A percentile compares a stretch with the other conserved stretches of the same genome.
phyloP scores from a whole-genome alignment of 2,888 invertebrate genomes.

The Pelosia muscerda region DNA sequence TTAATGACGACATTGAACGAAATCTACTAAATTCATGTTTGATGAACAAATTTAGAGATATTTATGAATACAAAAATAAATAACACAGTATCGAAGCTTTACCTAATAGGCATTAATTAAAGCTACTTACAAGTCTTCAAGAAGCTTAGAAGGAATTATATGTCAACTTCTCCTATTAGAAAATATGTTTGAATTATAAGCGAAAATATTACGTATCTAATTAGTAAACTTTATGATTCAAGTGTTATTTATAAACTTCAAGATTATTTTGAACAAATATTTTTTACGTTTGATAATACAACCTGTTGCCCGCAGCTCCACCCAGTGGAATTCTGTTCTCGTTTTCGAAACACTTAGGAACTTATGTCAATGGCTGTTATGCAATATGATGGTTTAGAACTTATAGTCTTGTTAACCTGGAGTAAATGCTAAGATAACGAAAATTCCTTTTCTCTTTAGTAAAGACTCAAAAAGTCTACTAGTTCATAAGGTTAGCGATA shows the following conservation, averaged over 20 bases:
- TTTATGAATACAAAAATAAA: neutral
- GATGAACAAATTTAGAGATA: too few species aligned
- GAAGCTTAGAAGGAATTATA: neutral
- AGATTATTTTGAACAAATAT: neutral
- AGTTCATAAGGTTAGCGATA: too few species aligned
- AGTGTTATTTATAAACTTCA: neutral
- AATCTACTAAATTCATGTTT: neutral
- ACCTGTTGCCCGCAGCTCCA: too few species aligned
- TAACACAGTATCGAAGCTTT: neutral
- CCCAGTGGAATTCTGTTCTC: too few species aligned
- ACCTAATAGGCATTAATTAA: neutral
- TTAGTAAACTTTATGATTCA: conserved; percentile 3
- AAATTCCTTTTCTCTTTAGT: too few species aligned
- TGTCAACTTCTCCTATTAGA: neutral
- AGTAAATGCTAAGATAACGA: too few species aligned
- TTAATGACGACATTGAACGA: neutral
- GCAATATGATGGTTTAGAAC: too few species aligned
- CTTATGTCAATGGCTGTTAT: too few species aligned
- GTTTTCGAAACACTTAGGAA: too few species aligned
- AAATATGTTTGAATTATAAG: neutral
- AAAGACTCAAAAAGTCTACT: too few species aligned
- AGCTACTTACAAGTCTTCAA: neutral
- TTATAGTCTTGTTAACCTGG: too few species aligned
- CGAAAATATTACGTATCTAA: neutral
- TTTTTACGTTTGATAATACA: too few species aligned